Conservation (phyloP, 2,888 invertebrate species). For the Nymphalis polychloros region DNA sequence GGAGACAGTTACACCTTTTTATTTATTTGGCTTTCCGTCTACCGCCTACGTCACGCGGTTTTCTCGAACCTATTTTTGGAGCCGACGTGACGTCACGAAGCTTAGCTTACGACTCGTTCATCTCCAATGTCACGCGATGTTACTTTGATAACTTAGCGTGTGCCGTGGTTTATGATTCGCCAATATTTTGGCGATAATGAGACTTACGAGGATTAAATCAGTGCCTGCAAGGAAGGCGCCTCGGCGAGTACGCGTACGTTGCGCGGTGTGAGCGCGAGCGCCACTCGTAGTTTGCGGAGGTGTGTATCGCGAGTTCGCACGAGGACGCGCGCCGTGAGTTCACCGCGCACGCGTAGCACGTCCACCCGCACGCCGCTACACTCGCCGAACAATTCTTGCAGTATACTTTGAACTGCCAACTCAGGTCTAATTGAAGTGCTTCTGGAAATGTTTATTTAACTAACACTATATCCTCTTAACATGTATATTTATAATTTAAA, state of each 20-base stretch:
- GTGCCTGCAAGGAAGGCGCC: constrained; percentile 49
- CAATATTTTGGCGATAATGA: no score
- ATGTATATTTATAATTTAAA: no score
- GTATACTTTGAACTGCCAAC: constrained; percentile 42
- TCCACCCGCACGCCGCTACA: constrained; percentile 49
- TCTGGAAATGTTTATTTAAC: constrained; percentile 18
- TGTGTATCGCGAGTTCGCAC: constrained; percentile 75
- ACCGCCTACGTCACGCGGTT: no score
- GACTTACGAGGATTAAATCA: constrained; percentile 38
- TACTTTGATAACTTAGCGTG: no score
- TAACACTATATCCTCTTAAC: background rate
- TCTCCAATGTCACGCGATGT: no score
- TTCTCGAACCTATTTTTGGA: no score
- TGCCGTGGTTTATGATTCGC: no score
- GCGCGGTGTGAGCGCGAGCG: constrained; percentile 44
- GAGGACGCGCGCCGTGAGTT: constrained; percentile 50
- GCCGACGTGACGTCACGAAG: no score
- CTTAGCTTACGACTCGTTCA: no score
- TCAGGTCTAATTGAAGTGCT: constrained; percentile 38
- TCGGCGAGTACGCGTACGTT: constrained; percentile 39
- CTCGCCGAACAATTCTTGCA: constrained; percentile 51
- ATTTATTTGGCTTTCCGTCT: background rate
- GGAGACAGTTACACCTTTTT: background rate
- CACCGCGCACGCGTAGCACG: constrained; percentile 47
- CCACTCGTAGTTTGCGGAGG: constrained; percentile 46